These are phyloP conservation scores for Tachuris rubrigastra DNA, from an alignment of 2,113 vertebrate species.

Conservation along the genomic window DNA sequence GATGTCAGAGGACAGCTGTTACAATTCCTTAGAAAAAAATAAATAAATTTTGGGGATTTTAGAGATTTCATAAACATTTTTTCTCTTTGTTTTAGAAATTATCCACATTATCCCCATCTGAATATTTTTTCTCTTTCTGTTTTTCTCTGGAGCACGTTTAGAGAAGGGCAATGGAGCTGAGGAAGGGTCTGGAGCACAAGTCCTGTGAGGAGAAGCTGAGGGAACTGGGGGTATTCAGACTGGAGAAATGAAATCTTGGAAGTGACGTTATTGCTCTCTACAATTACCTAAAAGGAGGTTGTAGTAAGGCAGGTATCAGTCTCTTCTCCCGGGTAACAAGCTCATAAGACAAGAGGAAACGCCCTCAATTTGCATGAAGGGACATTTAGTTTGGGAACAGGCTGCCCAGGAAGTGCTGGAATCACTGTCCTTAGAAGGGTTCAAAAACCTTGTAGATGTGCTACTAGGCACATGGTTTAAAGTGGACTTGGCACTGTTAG, in stretches of 20 bases:
- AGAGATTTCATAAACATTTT: background rate
- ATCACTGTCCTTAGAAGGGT: background rate
- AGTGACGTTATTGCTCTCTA: background rate
- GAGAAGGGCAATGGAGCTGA: background rate
- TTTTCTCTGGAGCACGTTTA: background rate
- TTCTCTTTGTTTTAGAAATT: background rate
- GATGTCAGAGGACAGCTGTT: background rate
- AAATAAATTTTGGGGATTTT: background rate
- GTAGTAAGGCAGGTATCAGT: rapidly evolving
- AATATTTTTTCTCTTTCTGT: background rate
- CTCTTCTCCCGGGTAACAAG: background rate
- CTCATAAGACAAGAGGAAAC: background rate
- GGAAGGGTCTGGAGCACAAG: background rate
- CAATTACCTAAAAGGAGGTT: background rate
- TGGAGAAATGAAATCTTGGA: background rate
- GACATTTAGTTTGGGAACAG: background rate
- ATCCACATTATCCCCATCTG: background rate
- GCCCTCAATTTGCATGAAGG: background rate
- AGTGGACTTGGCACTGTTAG: too few species aligned
- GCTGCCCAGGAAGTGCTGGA: background rate
- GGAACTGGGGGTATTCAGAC: background rate
- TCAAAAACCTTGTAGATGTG: background rate
- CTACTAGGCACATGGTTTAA: background rate
- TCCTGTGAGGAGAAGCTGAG: background rate
- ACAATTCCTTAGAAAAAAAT: background rate